Evolutionary conservation across 2,888 invertebrate species (phyloP).

Genomic region (Heteromurus nitidus): DNA sequence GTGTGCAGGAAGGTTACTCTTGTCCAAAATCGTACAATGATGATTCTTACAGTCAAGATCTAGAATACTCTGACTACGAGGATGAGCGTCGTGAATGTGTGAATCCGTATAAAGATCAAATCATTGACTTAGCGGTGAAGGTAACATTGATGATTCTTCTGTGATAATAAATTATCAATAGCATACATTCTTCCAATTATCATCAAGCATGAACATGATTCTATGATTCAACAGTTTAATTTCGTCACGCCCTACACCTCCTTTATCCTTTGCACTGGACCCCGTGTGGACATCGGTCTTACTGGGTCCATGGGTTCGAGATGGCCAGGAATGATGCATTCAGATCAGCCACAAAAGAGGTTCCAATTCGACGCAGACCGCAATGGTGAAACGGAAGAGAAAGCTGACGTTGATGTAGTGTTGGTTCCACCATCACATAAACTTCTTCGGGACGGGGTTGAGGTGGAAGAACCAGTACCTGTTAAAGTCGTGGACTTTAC

Average conservation of each 20-base stretch:
- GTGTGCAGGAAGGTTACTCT: constrained; percentile 21
- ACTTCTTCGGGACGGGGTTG: too few relatives aligned
- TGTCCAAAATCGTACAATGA: constrained; percentile 40
- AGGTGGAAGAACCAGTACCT: too few relatives aligned
- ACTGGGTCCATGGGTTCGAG: not conserved
- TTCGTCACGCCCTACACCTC: constrained; percentile 66
- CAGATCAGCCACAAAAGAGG: not conserved
- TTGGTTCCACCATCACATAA: too few relatives aligned
- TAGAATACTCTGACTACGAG: not conserved
- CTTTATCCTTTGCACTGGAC: constrained; percentile 18
- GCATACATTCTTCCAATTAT: not conserved
- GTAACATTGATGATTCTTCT: constrained; percentile 18
- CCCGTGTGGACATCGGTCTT: constrained; percentile 15
- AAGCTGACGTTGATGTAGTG: too few relatives aligned
- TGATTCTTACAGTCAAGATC: not conserved
- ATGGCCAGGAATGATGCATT: not conserved
- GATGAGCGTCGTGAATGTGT: constrained; percentile 3
- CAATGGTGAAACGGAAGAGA: not conserved
- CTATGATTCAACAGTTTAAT: constrained; percentile 27
- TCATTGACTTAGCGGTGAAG: constrained; percentile 49
- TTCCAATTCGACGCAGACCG: not conserved
- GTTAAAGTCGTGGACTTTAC: too few relatives aligned
- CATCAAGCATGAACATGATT: not conserved
- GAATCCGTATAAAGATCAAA: constrained; percentile 40
- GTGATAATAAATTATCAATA: not conserved